phyloP scores from a whole-genome alignment of 2,113 vertebrate genomes.

The Protomyctophum bolini region DNA sequence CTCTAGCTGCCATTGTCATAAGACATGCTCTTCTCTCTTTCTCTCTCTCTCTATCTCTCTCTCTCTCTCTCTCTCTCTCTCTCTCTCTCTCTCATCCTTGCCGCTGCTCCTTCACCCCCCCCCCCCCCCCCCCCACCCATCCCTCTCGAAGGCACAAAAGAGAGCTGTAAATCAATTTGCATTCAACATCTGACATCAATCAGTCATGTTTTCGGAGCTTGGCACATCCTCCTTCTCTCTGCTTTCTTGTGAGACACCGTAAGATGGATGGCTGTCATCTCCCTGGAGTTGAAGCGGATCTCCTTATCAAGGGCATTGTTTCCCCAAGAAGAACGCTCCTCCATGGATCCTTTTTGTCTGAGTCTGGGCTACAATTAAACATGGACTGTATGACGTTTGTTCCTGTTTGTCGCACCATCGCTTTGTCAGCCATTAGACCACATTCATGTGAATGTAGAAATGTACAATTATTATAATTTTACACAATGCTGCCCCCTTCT shows the following conservation, averaged over 20 bases:
- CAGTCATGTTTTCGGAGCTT: constrained; percentile 68
- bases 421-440: constrained; percentile 10
- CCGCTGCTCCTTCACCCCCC: neutral
- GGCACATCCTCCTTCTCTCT: constrained; percentile 52
- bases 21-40: constrained; percentile 38
- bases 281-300: constrained; percentile 53
- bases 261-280: constrained; percentile 72
- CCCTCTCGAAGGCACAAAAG: constrained; percentile 31
- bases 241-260: constrained; percentile 43
- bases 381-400: constrained; percentile 15
- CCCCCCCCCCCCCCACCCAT: neutral
- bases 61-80: neutral
- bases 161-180: constrained; percentile 71
- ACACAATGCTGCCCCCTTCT: too few species aligned
- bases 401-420: constrained; percentile 24
- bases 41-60: constrained; percentile 12
- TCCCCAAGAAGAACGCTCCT: constrained; percentile 39
- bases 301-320: constrained; percentile 70
- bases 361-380: constrained; percentile 16
- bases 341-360: constrained; percentile 28
- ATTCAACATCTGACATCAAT: constrained; percentile 74
- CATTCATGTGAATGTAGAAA: constrained; percentile 9
- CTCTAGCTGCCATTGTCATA: constrained; percentile 42
- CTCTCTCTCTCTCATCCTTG: neutral
- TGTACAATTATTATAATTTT: too few species aligned